Evolutionary conservation across 2,888 invertebrate genomes (phyloP), one percentile per base, ranked within the genome.

Genomic region (Cyaniris semiargus): DNA sequence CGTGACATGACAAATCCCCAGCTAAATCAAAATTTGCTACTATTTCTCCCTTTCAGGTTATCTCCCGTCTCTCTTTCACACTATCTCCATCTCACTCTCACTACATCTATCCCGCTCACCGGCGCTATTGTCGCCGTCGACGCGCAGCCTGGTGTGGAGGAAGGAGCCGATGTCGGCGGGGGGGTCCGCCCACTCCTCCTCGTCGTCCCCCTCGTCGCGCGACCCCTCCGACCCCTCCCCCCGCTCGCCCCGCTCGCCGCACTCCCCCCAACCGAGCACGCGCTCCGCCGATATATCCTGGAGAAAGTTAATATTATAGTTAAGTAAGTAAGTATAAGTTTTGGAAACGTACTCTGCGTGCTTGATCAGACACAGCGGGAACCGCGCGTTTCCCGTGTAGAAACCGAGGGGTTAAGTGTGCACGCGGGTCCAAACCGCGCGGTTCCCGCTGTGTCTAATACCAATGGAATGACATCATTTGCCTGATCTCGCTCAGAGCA

Each of bases 111-210:
- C 58, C 18, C 21, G 80, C 85, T 80, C 21, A 93, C 93, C 93
- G 0, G 85, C 89, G 75, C 91, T 93, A 44, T 92, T 91, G 76
- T 93, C 93, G 0, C 92, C 93, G 79, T 92, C 92, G 0, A 92
- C 93, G 15, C 86, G 81, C 13, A 92, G 83, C 77, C 86, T 81
- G 3, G 94, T 94, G 81, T 91, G 89, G 27, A 94, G 86, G 83
- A 94, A 94, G 48, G 90, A 91, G n/a, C 93, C 94, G 80, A 94
- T 94, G 81, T 94, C 94, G 0, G 94, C 82, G 0, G 94, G 90
- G 27, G 92, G 89, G 82, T 92, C 92, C 0, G 88, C 92, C 90
- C 92, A 93, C 80, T 93, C 93, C 77, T 94, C 94, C 78, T 93
- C 93, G n/a, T 58, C 75, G 15, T 75, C 56, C 7, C 88, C 88